phyloP scores from a whole-genome alignment of 1,140 invertebrate genomes.

The Hestina assimilis region DNA sequence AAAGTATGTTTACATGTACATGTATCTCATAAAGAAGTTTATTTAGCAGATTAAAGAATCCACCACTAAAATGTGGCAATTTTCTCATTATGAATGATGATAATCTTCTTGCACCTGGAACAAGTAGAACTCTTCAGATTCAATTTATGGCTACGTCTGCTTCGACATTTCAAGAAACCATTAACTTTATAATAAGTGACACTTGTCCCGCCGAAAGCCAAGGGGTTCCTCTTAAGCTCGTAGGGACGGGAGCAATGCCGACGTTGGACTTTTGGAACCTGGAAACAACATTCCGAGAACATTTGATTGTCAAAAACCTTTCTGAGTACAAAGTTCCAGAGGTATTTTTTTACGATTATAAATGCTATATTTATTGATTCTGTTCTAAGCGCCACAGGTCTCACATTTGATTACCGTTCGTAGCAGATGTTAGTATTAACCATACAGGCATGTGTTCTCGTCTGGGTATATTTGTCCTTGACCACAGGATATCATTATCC shows the following conservation, averaged over 20 bases:
- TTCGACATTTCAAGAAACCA: constrained; percentile 59
- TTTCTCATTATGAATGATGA: constrained; percentile 65
- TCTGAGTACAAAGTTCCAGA: constrained; percentile 60
- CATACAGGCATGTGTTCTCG: no score
- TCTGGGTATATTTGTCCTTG: no score
- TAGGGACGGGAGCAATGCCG: constrained; percentile 67
- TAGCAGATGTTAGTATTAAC: no score
- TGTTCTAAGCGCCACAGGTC: no score
- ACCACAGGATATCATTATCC: no score
- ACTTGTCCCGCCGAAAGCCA: constrained; percentile 67
- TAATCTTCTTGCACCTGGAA: constrained; percentile 61
- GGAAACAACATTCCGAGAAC: constrained; percentile 69
- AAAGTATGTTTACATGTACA: neutral
- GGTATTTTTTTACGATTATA: constrained; percentile 31
- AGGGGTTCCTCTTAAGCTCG: constrained; percentile 64
- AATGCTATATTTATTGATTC: no score
- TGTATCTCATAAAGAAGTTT: no score
- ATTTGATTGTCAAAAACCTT: constrained; percentile 63
- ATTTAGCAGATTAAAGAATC: constrained; percentile 54
- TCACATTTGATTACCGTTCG: no score
- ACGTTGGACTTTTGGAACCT: constrained; percentile 70
- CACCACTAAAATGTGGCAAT: constrained; percentile 66
- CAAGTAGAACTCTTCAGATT: constrained; percentile 58
- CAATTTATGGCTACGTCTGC: constrained; percentile 62
- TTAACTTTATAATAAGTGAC: constrained; percentile 69